Percentiles rank a stretch among this genome's conserved stretches.
Conservation (phyloP, 2,888 invertebrate genomes). For the Dryobota labecula region DNA sequence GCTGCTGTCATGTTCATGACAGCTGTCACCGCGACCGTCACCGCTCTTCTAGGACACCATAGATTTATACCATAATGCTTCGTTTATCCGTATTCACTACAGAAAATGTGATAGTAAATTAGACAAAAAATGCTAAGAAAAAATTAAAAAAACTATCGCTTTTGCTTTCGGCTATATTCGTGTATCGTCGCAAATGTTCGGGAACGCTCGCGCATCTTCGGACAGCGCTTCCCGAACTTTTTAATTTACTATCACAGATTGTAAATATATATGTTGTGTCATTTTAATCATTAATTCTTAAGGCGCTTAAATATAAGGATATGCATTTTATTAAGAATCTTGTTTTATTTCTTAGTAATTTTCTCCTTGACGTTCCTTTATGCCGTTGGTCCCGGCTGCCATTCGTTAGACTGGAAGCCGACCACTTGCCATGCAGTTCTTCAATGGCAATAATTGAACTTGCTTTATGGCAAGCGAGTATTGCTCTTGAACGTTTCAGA, state of each 20-base stretch:
- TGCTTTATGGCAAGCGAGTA: too few relatives aligned
- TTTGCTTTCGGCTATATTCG: slow-evolving; percentile 41
- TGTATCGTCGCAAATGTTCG: slow-evolving; percentile 33
- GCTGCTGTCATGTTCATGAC: too few relatives aligned
- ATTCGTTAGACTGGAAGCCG: too few relatives aligned
- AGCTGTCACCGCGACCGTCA: neutral
- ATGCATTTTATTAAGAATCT: slow-evolving; percentile 70
- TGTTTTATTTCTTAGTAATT: slow-evolving; percentile 65
- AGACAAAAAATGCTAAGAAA: slow-evolving; percentile 34
- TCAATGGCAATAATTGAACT: too few relatives aligned
- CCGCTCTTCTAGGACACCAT: neutral
- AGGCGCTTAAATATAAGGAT: slow-evolving; percentile 75
- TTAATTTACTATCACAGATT: slow-evolving; percentile 59
- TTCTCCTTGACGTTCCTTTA: neutral
- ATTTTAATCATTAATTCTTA: slow-evolving; percentile 71
- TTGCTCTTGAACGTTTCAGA: too few relatives aligned
- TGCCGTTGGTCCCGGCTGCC: too few relatives aligned
- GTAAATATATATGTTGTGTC: slow-evolving; percentile 71
- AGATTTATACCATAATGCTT: slow-evolving; percentile 4
- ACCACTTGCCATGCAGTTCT: too few relatives aligned
- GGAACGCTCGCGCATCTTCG: slow-evolving; percentile 22
- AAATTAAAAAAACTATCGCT: slow-evolving; percentile 12
- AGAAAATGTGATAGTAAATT: slow-evolving; percentile 59
- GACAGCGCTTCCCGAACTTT: slow-evolving; percentile 33
- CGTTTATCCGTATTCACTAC: slow-evolving; percentile 13